phyloP scores from a whole-genome alignment of 35 echinoderm and acorn worm genomes.

The Lytechinus variegatus region DNA sequence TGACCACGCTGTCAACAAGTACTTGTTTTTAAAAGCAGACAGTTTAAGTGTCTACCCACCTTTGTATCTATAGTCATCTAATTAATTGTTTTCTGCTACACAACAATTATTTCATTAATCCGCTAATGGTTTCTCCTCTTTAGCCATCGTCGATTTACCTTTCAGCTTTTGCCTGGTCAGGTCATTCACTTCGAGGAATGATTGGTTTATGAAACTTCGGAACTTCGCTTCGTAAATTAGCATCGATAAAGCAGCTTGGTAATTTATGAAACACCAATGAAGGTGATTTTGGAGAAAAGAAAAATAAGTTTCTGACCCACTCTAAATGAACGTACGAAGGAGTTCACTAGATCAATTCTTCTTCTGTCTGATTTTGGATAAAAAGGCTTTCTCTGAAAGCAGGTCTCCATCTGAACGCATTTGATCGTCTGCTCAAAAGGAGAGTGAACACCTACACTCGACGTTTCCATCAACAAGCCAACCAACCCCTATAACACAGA shows the following conservation, averaged over 20 bases:
- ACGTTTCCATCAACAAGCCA: not conserved
- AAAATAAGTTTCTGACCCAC: not conserved
- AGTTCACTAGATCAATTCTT: no score
- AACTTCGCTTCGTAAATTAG: not conserved
- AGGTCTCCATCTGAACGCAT: not conserved
- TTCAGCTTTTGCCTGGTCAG: not conserved
- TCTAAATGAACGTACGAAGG: not conserved
- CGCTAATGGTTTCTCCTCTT: not conserved
- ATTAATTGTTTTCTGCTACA: not conserved
- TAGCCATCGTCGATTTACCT: not conserved
- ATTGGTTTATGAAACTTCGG: not conserved
- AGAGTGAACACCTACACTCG: not conserved
- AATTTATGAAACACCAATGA: not conserved
- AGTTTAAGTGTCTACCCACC: not conserved
- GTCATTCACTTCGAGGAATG: not conserved
- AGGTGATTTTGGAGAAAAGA: not conserved
- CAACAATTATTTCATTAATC: not conserved
- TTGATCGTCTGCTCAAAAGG: not conserved
- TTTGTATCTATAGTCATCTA: not conserved
- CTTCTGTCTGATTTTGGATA: not conserved
- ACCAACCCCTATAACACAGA: not conserved
- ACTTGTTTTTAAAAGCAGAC: not conserved
- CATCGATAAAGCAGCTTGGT: not conserved
- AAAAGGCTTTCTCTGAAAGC: not conserved
- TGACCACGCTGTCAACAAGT: not conserved